Base-by-base conservation (phyloP, 1,140 invertebrate species). In the Drosophila neocordata region DNA sequence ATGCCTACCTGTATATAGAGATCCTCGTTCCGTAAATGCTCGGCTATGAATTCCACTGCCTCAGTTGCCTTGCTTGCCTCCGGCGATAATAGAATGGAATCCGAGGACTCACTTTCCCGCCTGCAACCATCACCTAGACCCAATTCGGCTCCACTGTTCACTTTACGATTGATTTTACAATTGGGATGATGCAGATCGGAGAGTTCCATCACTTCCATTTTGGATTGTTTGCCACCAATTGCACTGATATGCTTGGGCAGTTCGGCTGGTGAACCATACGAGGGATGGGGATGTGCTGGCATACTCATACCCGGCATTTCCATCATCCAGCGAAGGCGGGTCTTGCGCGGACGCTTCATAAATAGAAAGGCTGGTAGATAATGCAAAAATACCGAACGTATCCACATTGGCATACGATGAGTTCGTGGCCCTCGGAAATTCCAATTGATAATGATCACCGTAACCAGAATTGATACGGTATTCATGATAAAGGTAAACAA, bases 401-500 rank as follows among this genome's bases (percentile, higher is more conserved):
- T 98, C 96, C 97, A 97, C 79, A 96, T 95, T 5, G 98, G 98
- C 98, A 99, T 99, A 83, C 94, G 94, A 91, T 96, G 95, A 5
- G 95, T 96, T 72, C 95, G 93, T 1, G 98, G 98, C 13, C 98
- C 98, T 90, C 98, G 94, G 93, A 99, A 99, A 91, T 99, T 99
- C 96, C 98, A 98, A 92, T 99, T 99, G 90, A 99, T 99, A 81
- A 99, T 99, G 87, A 99, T 96, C 20, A 99, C 98, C 0, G 99
- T 99, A 5, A 99, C 97, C 64, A 99, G 93, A 93, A 99, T 99
- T 93, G 98, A 99, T 76, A 99, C 97, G 22, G 99, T 99, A 92
- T 99, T 99, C 97, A 99, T 99, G 66, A 99, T 98, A 93, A 99
- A 99, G 27, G 99, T 99, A 92, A 99, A 99, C 2, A 99, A 94